These are phyloP conservation scores for Corynorhinus townsendii DNA, from an alignment of 2,113 vertebrate genomes.

Conservation along the genomic window DNA sequence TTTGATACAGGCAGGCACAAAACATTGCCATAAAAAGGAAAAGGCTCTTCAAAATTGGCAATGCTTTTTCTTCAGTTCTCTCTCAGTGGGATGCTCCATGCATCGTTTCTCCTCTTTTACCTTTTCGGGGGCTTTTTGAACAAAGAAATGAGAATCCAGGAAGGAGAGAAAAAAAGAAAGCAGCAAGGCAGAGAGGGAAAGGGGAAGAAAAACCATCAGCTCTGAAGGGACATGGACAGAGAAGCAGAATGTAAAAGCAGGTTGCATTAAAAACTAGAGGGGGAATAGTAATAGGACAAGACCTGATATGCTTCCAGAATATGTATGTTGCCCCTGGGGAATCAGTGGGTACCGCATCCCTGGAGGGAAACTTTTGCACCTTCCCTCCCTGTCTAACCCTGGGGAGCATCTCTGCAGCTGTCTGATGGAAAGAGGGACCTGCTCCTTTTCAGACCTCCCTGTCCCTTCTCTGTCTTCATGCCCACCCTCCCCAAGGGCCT, in stretches of 20 bases:
- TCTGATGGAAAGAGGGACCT: neutral
- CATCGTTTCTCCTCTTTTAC: conserved; percentile 38
- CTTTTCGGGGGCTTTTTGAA: neutral
- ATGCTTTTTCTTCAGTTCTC: conserved; percentile 58
- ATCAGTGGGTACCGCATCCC: too few species aligned
- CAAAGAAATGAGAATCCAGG: conserved; percentile 17
- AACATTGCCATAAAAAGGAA: conserved; percentile 55
- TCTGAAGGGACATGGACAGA: neutral
- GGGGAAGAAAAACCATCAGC: neutral
- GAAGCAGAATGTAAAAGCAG: neutral
- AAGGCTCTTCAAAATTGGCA: conserved; percentile 62
- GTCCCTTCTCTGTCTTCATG: neutral
- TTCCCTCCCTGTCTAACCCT: neutral
- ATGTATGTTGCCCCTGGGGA: neutral
- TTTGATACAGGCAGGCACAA: conserved; percentile 51
- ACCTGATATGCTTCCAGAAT: neutral
- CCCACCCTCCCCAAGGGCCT: neutral
- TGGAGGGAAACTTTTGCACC: neutral
- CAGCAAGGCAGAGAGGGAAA: neutral
- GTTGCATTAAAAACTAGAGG: neutral
- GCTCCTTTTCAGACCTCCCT: neutral
- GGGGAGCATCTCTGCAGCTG: neutral
- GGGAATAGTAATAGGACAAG: neutral
- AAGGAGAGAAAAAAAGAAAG: neutral
- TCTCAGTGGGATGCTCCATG: conserved; percentile 46